phyloP scores from a whole-genome alignment of 2,888 invertebrate genomes.

The Panorpa germanica region DNA sequence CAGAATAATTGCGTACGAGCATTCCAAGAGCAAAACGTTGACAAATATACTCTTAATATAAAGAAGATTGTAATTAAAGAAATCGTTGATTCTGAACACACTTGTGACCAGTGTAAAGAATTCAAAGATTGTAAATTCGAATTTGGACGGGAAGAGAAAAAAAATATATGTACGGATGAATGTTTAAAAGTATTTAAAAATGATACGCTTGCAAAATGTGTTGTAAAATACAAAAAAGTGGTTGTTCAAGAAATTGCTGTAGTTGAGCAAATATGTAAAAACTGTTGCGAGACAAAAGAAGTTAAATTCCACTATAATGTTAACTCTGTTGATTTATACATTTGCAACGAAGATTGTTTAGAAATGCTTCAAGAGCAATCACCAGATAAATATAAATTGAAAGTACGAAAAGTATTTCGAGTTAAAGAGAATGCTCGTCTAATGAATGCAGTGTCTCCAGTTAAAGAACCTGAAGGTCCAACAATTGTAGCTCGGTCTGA shows the following conservation, averaged over 20 bases:
- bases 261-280: conserved; percentile 23
- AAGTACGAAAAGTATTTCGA: conserved; percentile 22
- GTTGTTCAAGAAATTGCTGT: conserved; percentile 24
- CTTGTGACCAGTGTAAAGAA: conserved; percentile 18
- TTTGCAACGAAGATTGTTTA: conserved; percentile 39
- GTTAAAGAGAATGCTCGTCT: conserved; percentile 13
- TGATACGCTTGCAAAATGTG: conserved; percentile 32
- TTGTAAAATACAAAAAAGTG: conserved; percentile 30
- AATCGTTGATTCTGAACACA: conserved; percentile 18
- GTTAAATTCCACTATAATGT: conserved; percentile 29
- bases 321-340: conserved; percentile 27
- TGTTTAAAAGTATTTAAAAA: conserved; percentile 34
- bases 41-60: conserved; percentile 15
- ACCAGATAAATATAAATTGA: conserved; percentile 23
- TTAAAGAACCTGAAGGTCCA: conserved; percentile 15
- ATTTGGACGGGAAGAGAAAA: conserved; percentile 22
- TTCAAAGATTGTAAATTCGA: conserved; percentile 21
- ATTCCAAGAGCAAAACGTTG: conserved; percentile 24
- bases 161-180: conserved; percentile 29
- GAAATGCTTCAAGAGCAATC: conserved; percentile 27
- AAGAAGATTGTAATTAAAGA: conserved; percentile 21
- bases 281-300: conserved; percentile 28
- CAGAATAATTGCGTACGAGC: conserved; percentile 26
- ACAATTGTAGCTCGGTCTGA: conserved; percentile 38
- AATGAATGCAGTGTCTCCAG: conserved; percentile 14